These are phyloP conservation scores for Coracopsis vasa DNA, from an alignment of 2,113 vertebrate genomes.

Conservation along the genomic window DNA sequence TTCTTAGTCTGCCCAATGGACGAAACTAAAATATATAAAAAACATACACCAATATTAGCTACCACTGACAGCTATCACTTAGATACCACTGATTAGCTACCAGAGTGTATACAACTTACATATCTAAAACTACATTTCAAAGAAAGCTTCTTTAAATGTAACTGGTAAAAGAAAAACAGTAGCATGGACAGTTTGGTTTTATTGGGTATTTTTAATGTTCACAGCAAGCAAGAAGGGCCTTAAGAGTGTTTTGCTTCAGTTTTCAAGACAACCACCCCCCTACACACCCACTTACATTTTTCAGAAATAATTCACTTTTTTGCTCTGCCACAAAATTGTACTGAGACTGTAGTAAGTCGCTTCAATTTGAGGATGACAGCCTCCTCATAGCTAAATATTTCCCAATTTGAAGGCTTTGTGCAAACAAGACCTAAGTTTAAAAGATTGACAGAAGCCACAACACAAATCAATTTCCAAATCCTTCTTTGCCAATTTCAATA, in stretches of 20 bases:
- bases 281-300: slow-evolving; percentile 8
- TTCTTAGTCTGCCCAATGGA: background rate
- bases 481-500: background rate
- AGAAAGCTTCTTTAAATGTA: background rate
- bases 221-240: background rate
- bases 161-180: too few species aligned
- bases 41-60: too few species aligned
- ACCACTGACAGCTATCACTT: fast-evolving
- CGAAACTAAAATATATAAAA: background rate
- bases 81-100: background rate
- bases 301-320: slow-evolving; percentile 3
- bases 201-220: background rate
- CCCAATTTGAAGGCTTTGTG: background rate
- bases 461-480: background rate
- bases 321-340: background rate
- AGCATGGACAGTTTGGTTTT: too few species aligned
- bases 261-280: background rate
- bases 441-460: background rate
- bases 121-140: fast-evolving
- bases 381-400: background rate
- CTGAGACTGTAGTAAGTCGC: background rate
- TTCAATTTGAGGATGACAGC: background rate
- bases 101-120: background rate
- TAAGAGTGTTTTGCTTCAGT: background rate
- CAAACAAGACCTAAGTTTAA: background rate